A percentile compares a stretch with the other conserved stretches of the same genome.
These are phyloP conservation scores for Patella ulyssiponensis DNA, from an alignment of 2,888 invertebrate genomes.

Conservation along the genomic window DNA sequence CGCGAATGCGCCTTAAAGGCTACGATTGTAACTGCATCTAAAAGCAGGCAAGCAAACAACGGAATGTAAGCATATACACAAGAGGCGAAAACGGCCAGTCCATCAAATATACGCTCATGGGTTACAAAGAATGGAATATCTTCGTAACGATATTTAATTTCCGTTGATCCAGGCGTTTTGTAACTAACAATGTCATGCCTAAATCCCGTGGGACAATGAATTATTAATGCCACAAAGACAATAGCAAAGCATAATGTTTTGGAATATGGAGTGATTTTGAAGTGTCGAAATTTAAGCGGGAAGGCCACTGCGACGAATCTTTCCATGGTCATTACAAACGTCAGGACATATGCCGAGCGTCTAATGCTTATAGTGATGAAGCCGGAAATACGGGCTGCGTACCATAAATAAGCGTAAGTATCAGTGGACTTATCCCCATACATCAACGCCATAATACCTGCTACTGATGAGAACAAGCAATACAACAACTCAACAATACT, in stretches of 20 bases:
- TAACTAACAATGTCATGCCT: not conserved
- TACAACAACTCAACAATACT: not conserved
- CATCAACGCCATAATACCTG: not conserved
- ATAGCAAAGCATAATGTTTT: not conserved
- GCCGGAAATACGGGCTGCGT: not conserved
- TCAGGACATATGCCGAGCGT: not conserved
- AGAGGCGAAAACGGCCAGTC: not conserved
- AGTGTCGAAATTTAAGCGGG: not conserved
- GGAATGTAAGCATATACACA: not conserved
- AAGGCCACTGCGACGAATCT: not conserved
- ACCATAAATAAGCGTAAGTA: not conserved
- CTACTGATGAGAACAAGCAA: not conserved
- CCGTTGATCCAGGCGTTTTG: not conserved
- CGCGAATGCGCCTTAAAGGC: not conserved
- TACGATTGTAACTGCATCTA: not conserved
- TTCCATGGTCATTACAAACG: not conserved
- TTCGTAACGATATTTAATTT: not conserved
- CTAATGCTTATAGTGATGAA: not conserved
- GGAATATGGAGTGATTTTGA: not conserved
- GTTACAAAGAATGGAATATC: not conserved
- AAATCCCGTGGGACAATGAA: not conserved
- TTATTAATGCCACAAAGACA: not conserved
- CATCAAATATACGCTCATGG: not conserved
- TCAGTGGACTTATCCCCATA: not conserved
- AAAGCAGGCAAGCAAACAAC: not conserved